Conservation (phyloP, 1,140 invertebrate species). For the Procambarus virginalis region DNA sequence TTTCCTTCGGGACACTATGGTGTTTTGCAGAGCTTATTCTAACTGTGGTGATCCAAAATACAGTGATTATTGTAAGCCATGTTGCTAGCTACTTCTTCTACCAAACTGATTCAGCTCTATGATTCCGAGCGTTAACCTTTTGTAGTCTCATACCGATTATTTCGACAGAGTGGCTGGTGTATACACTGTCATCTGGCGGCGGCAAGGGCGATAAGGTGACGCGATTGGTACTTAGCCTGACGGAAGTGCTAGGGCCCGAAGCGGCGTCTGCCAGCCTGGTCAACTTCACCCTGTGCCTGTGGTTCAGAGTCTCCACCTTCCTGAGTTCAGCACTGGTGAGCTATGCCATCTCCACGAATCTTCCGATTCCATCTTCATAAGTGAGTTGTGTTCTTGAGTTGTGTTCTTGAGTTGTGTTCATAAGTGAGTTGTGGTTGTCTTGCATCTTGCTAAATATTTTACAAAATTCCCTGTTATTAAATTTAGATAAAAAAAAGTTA, state of each 20-base stretch:
- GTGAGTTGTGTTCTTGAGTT: too few relatives aligned
- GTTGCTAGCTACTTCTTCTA: too few relatives aligned
- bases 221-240: not conserved
- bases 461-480: too few relatives aligned
- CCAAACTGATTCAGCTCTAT: too few relatives aligned
- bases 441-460: not conserved
- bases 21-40: too few relatives aligned
- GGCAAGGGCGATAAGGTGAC: not conserved
- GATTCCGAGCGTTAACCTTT: too few relatives aligned
- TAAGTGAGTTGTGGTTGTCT: too few relatives aligned
- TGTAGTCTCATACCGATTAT: not conserved
- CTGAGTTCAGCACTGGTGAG: conserved; percentile 11
- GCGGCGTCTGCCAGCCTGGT: not conserved
- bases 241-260: not conserved
- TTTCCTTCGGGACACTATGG: too few relatives aligned
- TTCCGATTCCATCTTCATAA: conserved; percentile 5
- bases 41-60: too few relatives aligned
- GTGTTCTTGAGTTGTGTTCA: too few relatives aligned
- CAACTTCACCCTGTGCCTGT: conserved; percentile 29
- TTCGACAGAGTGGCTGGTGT: conserved; percentile 26
- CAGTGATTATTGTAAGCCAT: too few relatives aligned
- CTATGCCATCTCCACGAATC: not conserved
- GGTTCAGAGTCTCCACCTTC: conserved; percentile 19
- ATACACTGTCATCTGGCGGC: not conserved
- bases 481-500: too few relatives aligned